These are phyloP conservation scores for Drosophila bunnanda DNA, from an alignment of 2,888 invertebrate genomes.

Conservation along the genomic window DNA sequence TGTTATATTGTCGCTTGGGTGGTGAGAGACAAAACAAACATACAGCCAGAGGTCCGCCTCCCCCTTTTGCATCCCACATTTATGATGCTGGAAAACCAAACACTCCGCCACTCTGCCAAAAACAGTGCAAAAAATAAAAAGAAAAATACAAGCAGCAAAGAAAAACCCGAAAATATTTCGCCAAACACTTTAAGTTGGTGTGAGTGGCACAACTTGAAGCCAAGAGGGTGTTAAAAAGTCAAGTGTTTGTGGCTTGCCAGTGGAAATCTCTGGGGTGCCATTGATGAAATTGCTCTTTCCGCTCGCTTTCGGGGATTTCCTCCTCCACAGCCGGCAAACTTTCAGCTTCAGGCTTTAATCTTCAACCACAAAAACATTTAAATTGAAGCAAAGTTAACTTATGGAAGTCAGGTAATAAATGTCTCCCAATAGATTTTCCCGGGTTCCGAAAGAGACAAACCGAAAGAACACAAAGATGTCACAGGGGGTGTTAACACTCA, in stretches of 20 bases:
- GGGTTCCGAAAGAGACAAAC: conserved; percentile 3
- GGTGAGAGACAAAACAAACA: conserved; percentile 61
- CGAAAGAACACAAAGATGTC: conserved; percentile 20
- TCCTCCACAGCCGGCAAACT: conserved; percentile 34
- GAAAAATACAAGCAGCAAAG: background rate
- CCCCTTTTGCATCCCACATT: conserved; percentile 48
- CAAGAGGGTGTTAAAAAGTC: conserved; percentile 62
- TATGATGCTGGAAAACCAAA: conserved; percentile 63
- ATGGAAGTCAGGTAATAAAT: conserved; percentile 78
- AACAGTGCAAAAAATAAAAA: conserved; percentile 24
- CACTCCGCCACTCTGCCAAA: conserved; percentile 22
- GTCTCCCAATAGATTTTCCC: conserved; percentile 81
- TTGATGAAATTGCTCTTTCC: conserved; percentile 77
- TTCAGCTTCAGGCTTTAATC: conserved; percentile 62
- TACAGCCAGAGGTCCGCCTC: conserved; percentile 22
- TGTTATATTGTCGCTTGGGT: conserved; percentile 83
- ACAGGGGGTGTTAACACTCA: conserved; percentile 33
- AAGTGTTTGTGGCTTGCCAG: conserved; percentile 55
- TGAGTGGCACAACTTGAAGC: background rate
- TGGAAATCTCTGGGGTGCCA: conserved; percentile 75
- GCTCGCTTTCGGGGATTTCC: conserved; percentile 20
- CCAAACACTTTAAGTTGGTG: conserved; percentile 59
- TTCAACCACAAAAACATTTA: conserved; percentile 55
- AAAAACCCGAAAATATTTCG: conserved; percentile 42
- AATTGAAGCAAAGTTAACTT: conserved; percentile 47